Base-by-base conservation (phyloP, 2,113 vertebrate species). In the Oriolus oriolus region DNA sequence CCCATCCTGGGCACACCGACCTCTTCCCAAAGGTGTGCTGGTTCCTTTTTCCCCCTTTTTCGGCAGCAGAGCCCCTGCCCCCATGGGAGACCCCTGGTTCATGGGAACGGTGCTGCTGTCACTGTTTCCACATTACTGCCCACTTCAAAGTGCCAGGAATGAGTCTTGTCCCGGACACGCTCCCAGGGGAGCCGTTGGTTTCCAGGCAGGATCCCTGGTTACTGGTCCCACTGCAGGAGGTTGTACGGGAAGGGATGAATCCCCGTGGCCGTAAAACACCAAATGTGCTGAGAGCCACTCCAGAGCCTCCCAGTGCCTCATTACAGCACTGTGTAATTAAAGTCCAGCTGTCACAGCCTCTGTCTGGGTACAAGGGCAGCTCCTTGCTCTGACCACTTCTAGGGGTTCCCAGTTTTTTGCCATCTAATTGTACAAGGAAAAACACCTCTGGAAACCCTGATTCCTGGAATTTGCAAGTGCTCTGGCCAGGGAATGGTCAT, bases 101-200 rank as follows among this genome's bases (percentile, higher is more conserved):
- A 63, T 13, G 47, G 47, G 77, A 87, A 52, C 4, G 4, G 69
- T 15, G 7, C 70, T 47, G 56, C 35, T 87, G 86, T 95, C 95
- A 93, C 60, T 64, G 35, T 96, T 96, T 93, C 95, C 93, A 89
- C 94, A 93, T 59, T 8, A 13, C 59, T 42, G 41, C 90, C 75
- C 20, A 1, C 63, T 90, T 84, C 91, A 88, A 85, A 95, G 78
- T 7, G 75, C 76, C 28, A 16, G 13, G 50, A 47, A 9, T n/a
- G 56, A 88, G 83, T 6, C 86, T 16, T 4, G 65, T 35, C 91
- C 68, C 89, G 89, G 94, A 50, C 89, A 18, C 2, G 0, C 22
- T 47, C 94, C 95, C 64, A 20, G 64, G 80, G 91, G 92, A 87
- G 76, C 19, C 0, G 1, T 6, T 22, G 35, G 54, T n/a, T 81